Percentiles rank a stretch among this genome's conserved stretches.
phyloP scores from a whole-genome alignment of 1,140 invertebrate genomes.

The Lysiphlebus fabarum region DNA sequence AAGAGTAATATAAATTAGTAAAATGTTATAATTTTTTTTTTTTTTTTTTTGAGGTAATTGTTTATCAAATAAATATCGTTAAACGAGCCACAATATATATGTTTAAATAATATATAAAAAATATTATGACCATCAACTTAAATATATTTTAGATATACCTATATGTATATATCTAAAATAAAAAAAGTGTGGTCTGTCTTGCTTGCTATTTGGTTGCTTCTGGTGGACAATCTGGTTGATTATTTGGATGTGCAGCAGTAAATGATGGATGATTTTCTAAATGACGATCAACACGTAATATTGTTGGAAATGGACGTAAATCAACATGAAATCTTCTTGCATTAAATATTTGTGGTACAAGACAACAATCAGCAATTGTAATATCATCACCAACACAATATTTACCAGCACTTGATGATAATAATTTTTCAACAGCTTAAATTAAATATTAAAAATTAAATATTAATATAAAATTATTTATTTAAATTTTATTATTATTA shows the following conservation, averaged over 20 bases:
- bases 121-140: no score
- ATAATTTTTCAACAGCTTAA: conserved; percentile 77
- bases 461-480: background rate
- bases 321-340: conserved; percentile 90
- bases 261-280: conserved; percentile 86
- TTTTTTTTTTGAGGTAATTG: no score
- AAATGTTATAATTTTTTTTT: no score
- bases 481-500: no score
- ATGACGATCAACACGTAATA: conserved; percentile 79
- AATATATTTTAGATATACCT: no score
- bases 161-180: conserved; percentile 46
- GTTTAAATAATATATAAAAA: no score
- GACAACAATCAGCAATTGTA: conserved; percentile 90
- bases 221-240: conserved; percentile 88
- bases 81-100: no score
- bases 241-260: conserved; percentile 78
- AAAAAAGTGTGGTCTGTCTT: conserved; percentile 55
- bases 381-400: conserved; percentile 93
- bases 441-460: conserved; percentile 9
- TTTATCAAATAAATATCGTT: no score
- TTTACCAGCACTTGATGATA: conserved; percentile 81
- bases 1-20: no score
- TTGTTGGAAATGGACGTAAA: conserved; percentile 83
- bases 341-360: conserved; percentile 92
- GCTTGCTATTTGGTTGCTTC: conserved; percentile 73